phyloP scores from a whole-genome alignment of 2,113 vertebrate genomes.

The Hippopotamus amphibius region DNA sequence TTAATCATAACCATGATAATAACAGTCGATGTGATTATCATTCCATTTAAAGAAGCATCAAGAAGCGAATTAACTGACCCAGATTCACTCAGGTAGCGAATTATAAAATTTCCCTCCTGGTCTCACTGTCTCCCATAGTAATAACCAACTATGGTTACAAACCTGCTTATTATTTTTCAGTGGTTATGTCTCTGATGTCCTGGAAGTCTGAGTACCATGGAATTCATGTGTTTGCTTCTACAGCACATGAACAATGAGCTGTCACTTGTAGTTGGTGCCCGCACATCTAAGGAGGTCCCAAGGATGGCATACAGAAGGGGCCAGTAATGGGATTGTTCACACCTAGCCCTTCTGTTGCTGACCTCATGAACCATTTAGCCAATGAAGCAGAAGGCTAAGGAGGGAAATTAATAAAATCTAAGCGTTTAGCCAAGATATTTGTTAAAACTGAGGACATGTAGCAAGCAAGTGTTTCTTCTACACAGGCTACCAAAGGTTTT shows the following conservation, averaged over 20 bases:
- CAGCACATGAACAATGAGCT: neutral
- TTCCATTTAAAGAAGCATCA: neutral
- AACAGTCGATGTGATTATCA: neutral
- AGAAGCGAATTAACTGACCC: neutral
- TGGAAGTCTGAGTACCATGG: neutral
- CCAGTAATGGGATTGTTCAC: neutral
- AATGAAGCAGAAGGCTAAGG: neutral
- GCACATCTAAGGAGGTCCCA: too few relatives aligned
- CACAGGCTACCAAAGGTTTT: neutral
- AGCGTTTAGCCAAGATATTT: neutral
- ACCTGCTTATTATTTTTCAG: neutral
- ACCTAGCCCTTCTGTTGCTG: fast-evolving
- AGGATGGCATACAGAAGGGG: fast-evolving
- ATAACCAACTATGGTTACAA: neutral
- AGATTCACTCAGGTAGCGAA: neutral
- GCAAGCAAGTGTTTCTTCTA: neutral
- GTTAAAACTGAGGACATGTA: neutral
- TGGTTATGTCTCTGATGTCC: neutral
- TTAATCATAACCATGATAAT: neutral
- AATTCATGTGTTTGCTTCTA: neutral
- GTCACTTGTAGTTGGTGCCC: neutral
- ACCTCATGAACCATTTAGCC: neutral
- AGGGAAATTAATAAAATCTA: too few relatives aligned
- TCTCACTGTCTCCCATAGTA: fast-evolving
- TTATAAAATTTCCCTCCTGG: neutral